Evolutionary conservation across 2,888 invertebrate genomes (phyloP), one percentile per base, ranked within the genome.

Genomic region (Eupithecia inturbata): DNA sequence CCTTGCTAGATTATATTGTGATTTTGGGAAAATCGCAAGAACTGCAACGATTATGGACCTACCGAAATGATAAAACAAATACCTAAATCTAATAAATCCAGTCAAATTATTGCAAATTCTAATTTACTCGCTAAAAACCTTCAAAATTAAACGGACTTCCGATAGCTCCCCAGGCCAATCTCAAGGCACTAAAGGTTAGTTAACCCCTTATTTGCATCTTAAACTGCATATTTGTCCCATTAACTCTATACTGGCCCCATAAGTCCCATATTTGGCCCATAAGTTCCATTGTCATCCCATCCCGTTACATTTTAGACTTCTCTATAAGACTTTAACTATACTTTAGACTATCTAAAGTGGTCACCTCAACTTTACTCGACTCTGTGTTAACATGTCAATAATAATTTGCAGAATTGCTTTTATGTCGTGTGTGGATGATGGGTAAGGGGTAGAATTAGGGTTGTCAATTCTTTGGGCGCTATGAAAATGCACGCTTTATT

Each of bases 331-430:
- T 36, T 9, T 39, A 14, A 10, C 19, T 16, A 41, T 41, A 36
- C 36, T 7, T 36, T 14, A 60, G 60, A 79, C 69, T 74, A 75
- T 64, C 63, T 69, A 69, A 72, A 75, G 77, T 78, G 77, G 81
- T 80, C 82, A 86, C 89, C 88, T 87, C 84, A 81, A 87, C 83
- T n/a, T n/a, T n/a, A n/a, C n/a, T 84, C 81, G 80, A 81, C 85
- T 87, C 91, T 91, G 92, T 91, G 92, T 92, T 92, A 91, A 92
- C 92, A 93, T 91, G 93, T 88, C 92, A 88, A 93, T 94, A 94
- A 93, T 91, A 92, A 93, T 94, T 94, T 93, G 88, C 87, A 83
- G 88, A 92, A 94, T 92, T 89, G 92, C 92, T 90, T 92, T 91
- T 91, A 91, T 89, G 92, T 89, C 89, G 88, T 88, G 85, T 75